A percentile compares a stretch with the other conserved stretches of the same genome.
phyloP scores from a whole-genome alignment of 2,888 invertebrate genomes.

The Diadegma fenestrale region DNA sequence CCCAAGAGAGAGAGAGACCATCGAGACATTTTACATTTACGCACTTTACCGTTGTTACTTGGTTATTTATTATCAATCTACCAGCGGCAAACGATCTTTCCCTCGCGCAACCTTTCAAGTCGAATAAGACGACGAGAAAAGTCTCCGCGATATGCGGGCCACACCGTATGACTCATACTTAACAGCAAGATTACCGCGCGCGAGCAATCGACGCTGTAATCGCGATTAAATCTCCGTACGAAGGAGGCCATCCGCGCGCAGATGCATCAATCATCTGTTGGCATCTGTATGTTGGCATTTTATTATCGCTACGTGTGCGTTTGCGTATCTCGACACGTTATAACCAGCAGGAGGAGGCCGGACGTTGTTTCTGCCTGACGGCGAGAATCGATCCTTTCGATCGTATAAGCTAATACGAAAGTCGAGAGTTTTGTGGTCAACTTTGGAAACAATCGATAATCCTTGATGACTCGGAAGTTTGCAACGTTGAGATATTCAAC shows the following conservation, averaged over 20 bases:
- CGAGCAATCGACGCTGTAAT: conserved; percentile 51
- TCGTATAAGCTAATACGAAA: too few species aligned
- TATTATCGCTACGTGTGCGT: not conserved
- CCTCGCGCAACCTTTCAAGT: not conserved
- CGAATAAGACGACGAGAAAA: not conserved
- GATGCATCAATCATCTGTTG: conserved; percentile 48
- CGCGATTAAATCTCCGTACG: conserved; percentile 52
- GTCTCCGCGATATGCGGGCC: conserved; percentile 19
- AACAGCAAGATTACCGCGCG: conserved; percentile 33
- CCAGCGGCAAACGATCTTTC: not conserved
- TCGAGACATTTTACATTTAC: conserved; percentile 57
- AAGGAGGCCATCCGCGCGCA: conserved; percentile 43
- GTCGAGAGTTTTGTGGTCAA: too few species aligned
- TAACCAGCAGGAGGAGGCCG: not conserved
- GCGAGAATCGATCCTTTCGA: too few species aligned
- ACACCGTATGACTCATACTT: conserved; percentile 40
- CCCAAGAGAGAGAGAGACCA: not conserved
- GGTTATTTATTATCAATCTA: conserved; percentile 41
- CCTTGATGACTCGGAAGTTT: too few species aligned
- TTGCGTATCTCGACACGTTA: not conserved
- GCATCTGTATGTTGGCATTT: conserved; percentile 33
- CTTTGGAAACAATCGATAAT: too few species aligned
- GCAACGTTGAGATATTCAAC: too few species aligned
- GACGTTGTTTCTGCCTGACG: not conserved
- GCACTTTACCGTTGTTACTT: conserved; percentile 50